These are phyloP conservation scores for Stegastes partitus DNA, from an alignment of 2,113 vertebrate species.

Conservation along the genomic window DNA sequence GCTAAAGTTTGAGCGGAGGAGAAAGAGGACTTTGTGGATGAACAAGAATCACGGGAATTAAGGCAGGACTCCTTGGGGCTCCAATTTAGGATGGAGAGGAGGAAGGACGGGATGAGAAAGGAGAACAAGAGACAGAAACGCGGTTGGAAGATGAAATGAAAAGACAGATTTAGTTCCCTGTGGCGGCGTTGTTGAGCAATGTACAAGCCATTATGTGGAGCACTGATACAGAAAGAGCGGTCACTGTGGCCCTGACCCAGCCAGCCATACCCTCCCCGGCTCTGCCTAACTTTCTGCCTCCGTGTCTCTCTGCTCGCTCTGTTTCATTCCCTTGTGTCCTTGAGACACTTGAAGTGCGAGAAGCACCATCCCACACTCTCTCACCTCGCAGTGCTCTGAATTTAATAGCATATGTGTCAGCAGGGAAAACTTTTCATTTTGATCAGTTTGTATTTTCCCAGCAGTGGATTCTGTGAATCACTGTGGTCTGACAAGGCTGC, in stretches of 20 bases:
- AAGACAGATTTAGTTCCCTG: conserved; percentile 58
- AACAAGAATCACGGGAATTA: conserved; percentile 24
- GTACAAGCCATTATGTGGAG: conserved; percentile 73
- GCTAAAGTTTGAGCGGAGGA: conserved; percentile 9
- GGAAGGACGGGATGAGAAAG: conserved; percentile 7
- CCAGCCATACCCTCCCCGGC: conserved; percentile 28
- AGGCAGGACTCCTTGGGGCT: conserved; percentile 13
- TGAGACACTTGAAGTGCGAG: conserved; percentile 42
- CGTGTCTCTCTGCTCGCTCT: conserved; percentile 7
- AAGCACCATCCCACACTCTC: conserved; percentile 32
- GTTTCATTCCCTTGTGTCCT: conserved; percentile 28
- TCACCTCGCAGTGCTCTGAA: conserved; percentile 22
- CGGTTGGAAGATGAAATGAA: conserved; percentile 43
- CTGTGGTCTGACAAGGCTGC: conserved; percentile 26
- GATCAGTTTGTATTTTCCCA: conserved; percentile 54
- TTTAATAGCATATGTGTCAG: conserved; percentile 57
- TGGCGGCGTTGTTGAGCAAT: conserved; percentile 49
- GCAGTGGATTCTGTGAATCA: conserved; percentile 50
- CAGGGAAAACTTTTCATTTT: conserved; percentile 60
- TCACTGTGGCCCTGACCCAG: conserved; percentile 51
- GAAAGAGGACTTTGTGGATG: conserved; percentile 12
- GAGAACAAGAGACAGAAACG: conserved; percentile 34
- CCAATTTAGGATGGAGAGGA: conserved; percentile 23
- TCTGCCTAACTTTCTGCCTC: conserved; percentile 5
- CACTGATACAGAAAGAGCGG: conserved; percentile 77